These are phyloP conservation scores for Colinus virginianus DNA, from an alignment of 2,113 vertebrate genomes.

Conservation along the genomic window DNA sequence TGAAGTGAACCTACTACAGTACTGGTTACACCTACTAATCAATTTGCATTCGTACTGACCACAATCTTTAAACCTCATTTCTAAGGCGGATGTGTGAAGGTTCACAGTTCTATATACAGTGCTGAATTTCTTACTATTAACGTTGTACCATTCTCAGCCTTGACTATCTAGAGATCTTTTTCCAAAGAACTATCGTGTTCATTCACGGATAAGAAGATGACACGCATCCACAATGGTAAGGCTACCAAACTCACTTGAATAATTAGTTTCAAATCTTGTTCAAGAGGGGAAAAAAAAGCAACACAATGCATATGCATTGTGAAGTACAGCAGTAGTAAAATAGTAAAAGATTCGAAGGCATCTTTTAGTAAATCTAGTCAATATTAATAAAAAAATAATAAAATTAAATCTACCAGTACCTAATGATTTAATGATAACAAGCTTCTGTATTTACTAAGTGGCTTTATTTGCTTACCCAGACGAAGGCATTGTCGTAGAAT, in stretches of 20 bases:
- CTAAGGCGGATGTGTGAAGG: not conserved
- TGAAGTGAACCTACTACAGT: not conserved
- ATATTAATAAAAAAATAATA: not conserved
- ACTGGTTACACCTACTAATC: not conserved
- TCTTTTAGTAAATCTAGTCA: not conserved
- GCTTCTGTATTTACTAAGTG: not conserved
- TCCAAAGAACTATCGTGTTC: not conserved
- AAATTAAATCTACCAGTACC: not conserved
- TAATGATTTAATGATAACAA: not conserved
- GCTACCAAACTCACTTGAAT: not conserved
- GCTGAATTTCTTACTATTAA: not conserved
- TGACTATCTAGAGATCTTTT: not conserved
- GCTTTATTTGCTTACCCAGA: slow-evolving; percentile 82
- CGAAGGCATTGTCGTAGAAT: slow-evolving; percentile 95
- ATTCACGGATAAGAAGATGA: not conserved
- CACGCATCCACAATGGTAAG: not conserved
- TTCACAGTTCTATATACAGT: rapidly evolving
- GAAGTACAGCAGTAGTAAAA: not conserved
- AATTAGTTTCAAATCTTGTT: not conserved
- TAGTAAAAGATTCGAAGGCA: not conserved
- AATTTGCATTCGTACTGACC: not conserved
- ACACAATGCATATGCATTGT: not conserved
- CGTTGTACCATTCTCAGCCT: not conserved
- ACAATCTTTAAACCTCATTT: not conserved
- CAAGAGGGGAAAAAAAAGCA: not conserved